Evolutionary conservation across 1,140 invertebrate species (phyloP), one percentile per base, ranked within the genome.

Genomic region (Heliconius eleuchia): DNA sequence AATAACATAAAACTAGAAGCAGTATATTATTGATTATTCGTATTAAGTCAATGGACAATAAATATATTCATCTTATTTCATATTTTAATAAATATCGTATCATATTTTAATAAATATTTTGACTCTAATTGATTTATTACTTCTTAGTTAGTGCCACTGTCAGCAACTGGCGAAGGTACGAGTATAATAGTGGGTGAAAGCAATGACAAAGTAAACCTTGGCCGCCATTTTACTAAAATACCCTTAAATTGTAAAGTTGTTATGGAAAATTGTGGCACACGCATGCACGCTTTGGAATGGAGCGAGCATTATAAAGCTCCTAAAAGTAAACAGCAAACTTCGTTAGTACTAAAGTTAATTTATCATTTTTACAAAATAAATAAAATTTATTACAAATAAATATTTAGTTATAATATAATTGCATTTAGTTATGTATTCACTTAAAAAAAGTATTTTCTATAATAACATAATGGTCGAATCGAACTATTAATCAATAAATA

Each of bases 261-360:
- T 3, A 90, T 94, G 86, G 89, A 93, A 84, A 94, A 94, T 73
- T 89, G 87, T 80, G 92, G 92, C 1, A 91, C 89, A 0, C 85
- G 91, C 4, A 75, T 94, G 79, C 92, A 94, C 76, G 81, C 85
- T 2, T 75, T 94, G 30, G 92, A 94, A 80, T 93, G 92, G 92
- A 91, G 87, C 74, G 91, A 93, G 82, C 82, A 90, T 84, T 92
- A 91, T 57, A 94, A 94, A 81, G 85, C 89, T 6, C 88, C 90
- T 42, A 93, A 94, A 86, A 90, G 84, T 18, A 91, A 92, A 80
- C 87, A 88, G 70, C 78, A 78, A 39, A 78, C 89, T 42, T 72
- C 82, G 91, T 92, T 88, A 52, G 88, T 86, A 74, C 76, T 77
- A 3, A 30, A 19, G 6, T 52, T 52, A 52, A 19, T 52, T 1